Evolutionary conservation across 2,113 vertebrate species (phyloP).

Genomic region (Lota lota): DNA sequence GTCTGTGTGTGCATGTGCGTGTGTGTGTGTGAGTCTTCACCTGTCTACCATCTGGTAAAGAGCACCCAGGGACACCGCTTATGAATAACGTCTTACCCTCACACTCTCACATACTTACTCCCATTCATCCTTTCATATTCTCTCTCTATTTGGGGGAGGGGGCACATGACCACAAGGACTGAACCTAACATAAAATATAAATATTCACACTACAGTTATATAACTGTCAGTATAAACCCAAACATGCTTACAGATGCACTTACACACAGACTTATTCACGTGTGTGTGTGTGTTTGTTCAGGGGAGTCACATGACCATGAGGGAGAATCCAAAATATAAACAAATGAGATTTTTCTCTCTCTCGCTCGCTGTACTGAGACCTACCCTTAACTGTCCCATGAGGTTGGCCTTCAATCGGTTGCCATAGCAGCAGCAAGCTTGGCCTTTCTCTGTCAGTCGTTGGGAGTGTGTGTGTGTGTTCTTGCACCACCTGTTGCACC

Average conservation of each 20-base stretch:
- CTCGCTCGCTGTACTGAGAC: too few relatives aligned
- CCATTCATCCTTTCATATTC: not conserved
- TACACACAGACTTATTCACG: not conserved
- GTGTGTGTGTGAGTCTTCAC: not conserved
- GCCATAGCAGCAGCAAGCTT: conserved; percentile 29
- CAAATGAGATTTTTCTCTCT: too few relatives aligned
- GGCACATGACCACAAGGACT: not conserved
- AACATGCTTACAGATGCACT: not conserved
- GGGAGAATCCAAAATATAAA: not conserved
- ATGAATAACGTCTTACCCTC: conserved; percentile 15
- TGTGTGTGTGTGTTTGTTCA: not conserved
- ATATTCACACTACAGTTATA: too few relatives aligned
- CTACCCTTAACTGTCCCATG: conserved; percentile 17
- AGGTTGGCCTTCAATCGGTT: conserved; percentile 17
- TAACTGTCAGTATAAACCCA: too few relatives aligned
- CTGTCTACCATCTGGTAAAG: conserved; percentile 27
- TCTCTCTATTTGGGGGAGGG: too few relatives aligned
- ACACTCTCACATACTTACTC: conserved; percentile 1
- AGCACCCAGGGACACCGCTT: conserved; percentile 11
- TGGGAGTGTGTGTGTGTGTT: too few relatives aligned
- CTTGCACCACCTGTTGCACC: conserved; percentile 28
- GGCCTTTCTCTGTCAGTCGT: not conserved
- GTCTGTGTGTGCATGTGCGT: conserved; percentile 8
- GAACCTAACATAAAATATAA: too few relatives aligned
- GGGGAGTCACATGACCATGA: too few relatives aligned